A percentile compares a stretch with the other conserved stretches of the same genome.
Evolutionary conservation across 1,140 invertebrate genomes (phyloP).

Genomic region (Amyelois transitella): DNA sequence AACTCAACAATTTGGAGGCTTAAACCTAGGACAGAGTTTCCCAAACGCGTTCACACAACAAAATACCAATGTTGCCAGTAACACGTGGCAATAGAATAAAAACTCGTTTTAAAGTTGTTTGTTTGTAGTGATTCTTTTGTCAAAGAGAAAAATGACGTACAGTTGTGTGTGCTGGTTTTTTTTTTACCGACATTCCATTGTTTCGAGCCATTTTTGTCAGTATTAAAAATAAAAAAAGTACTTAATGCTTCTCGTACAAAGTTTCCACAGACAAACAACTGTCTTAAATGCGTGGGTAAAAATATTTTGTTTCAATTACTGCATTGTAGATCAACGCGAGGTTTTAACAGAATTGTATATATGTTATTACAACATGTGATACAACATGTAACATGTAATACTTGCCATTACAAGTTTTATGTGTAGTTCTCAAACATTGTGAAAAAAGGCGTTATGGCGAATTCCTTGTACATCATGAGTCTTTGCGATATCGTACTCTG

Average conservation of each 20-base stretch:
- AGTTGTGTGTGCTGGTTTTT: neutral
- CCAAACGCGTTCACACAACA: constrained; percentile 43
- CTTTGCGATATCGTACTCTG: too few relatives aligned
- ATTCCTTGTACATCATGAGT: too few relatives aligned
- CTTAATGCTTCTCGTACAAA: neutral
- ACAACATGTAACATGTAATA: too few relatives aligned
- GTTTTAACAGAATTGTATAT: too few relatives aligned
- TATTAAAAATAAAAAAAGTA: neutral
- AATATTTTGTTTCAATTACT: too few relatives aligned
- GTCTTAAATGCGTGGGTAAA: neutral
- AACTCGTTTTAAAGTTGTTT: neutral
- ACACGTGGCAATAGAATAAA: constrained; percentile 54
- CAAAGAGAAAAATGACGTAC: neutral
- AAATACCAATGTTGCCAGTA: constrained; percentile 57
- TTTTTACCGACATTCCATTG: neutral
- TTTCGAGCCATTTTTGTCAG: neutral
- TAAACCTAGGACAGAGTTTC: constrained; percentile 59
- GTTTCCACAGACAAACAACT: neutral
- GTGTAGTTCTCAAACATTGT: too few relatives aligned
- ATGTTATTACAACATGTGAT: too few relatives aligned
- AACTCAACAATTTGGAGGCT: constrained; percentile 48
- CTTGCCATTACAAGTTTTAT: too few relatives aligned
- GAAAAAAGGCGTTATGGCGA: too few relatives aligned
- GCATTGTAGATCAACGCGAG: neutral
- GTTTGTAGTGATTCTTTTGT: neutral